Evolutionary conservation across 2,888 invertebrate genomes (phyloP).

Genomic region (Nasonia oneida): DNA sequence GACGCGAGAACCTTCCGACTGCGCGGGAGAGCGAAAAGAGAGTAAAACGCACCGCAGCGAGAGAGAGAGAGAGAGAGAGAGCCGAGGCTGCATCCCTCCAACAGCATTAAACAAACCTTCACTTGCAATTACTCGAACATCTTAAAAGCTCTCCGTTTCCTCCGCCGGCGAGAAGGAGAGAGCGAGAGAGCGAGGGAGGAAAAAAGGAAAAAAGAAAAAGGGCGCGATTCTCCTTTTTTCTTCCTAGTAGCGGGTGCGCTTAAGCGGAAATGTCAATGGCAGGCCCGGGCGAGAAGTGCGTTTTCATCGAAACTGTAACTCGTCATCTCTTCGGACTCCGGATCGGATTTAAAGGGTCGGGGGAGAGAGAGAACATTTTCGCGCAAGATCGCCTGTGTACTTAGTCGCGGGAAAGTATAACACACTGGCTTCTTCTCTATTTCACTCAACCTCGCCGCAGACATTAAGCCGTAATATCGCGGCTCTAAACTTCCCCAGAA

Average conservation of each 20-base stretch:
- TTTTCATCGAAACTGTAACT: neutral
- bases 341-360: too few relatives aligned
- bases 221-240: neutral
- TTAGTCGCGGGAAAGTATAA: too few relatives aligned
- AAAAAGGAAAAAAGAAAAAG: slow-evolving; percentile 4
- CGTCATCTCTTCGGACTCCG: neutral
- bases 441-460: slow-evolving; percentile 1
- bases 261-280: slow-evolving; percentile 5
- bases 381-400: neutral
- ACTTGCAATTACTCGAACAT: slow-evolving; percentile 26
- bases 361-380: slow-evolving; percentile 10
- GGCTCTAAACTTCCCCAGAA: slow-evolving; percentile 1
- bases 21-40: neutral
- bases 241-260: neutral
- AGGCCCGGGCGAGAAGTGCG: neutral
- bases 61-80: too few relatives aligned
- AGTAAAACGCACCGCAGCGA: neutral
- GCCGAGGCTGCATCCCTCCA: neutral
- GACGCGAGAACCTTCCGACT: slow-evolving; percentile 15
- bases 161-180: neutral
- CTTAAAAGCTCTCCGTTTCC: slow-evolving; percentile 16
- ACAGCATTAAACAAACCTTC: slow-evolving; percentile 30
- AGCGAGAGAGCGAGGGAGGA: neutral
- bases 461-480: slow-evolving; percentile 1
- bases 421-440: neutral